phyloP scores from a whole-genome alignment of 2,797 vertebrate genomes.

The Fistularia commersonii region DNA sequence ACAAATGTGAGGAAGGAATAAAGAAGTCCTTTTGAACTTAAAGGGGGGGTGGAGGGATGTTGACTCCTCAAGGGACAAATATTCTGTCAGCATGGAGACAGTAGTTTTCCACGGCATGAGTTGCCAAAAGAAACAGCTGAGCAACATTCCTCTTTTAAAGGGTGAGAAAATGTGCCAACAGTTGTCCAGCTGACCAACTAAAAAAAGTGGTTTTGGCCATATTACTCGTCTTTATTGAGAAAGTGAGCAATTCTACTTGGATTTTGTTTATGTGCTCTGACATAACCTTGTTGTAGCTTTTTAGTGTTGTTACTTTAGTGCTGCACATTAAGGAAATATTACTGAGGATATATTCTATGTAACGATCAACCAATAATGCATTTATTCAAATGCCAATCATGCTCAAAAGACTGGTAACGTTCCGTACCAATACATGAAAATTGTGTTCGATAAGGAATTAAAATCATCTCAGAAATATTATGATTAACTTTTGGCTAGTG shows the following conservation, averaged over 20 bases:
- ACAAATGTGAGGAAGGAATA: slow-evolving; percentile 49
- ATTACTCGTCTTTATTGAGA: slow-evolving; percentile 21
- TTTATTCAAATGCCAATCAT: no score
- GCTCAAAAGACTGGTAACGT: no score
- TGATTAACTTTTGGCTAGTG: no score
- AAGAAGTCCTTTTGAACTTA: slow-evolving; percentile 54
- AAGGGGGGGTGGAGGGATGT: slow-evolving; percentile 23
- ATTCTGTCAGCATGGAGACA: slow-evolving; percentile 53
- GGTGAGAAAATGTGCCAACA: slow-evolving; percentile 18
- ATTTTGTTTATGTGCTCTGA: not conserved
- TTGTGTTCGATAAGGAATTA: no score
- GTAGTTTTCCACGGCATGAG: slow-evolving; percentile 54
- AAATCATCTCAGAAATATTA: no score
- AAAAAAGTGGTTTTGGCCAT: slow-evolving; percentile 18
- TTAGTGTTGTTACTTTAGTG: no score
- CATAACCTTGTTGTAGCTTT: no score
- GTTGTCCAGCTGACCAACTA: slow-evolving; percentile 37
- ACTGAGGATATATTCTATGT: no score
- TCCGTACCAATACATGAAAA: no score
- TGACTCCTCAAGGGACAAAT: slow-evolving; percentile 52
- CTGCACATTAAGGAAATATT: no score
- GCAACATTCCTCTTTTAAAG: slow-evolving; percentile 39
- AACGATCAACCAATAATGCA: no score
- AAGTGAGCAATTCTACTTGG: not conserved
- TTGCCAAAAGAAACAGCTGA: slow-evolving; percentile 59